Evolutionary conservation across 2,888 invertebrate genomes (phyloP).

Genomic region (Dicranocentrus wangi): DNA sequence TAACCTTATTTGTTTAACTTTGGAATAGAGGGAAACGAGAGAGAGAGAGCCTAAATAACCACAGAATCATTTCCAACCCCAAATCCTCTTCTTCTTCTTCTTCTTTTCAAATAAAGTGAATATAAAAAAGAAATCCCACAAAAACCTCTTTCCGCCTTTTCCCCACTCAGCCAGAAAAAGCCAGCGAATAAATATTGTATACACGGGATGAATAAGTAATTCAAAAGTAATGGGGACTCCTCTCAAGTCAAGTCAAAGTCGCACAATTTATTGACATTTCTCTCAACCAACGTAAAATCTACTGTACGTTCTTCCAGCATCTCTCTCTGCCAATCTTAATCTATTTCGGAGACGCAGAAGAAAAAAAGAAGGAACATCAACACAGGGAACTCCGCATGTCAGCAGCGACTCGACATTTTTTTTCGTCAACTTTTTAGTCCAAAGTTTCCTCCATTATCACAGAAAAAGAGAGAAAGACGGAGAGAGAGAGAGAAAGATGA

Average conservation of each 20-base stretch:
- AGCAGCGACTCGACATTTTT: no score
- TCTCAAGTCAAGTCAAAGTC: slow-evolving; percentile 54
- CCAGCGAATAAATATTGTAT: slow-evolving; percentile 39
- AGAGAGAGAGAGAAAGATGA: neutral
- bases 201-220: slow-evolving; percentile 51
- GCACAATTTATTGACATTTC: slow-evolving; percentile 52
- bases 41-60: no score
- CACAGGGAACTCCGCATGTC: neutral
- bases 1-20: no score
- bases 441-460: neutral
- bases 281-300: no score
- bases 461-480: neutral
- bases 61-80: no score
- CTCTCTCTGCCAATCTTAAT: slow-evolving; percentile 43
- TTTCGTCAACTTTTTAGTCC: no score
- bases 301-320: slow-evolving; percentile 1
- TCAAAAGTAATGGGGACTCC: slow-evolving; percentile 43
- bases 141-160: neutral
- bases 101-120: no score
- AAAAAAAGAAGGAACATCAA: no score
- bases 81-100: no score
- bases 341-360: slow-evolving; percentile 27
- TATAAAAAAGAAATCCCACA: no score
- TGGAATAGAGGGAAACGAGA: no score
- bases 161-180: slow-evolving; percentile 1